Conservation (phyloP, 2,888 invertebrate species). For the Drepana falcataria region DNA sequence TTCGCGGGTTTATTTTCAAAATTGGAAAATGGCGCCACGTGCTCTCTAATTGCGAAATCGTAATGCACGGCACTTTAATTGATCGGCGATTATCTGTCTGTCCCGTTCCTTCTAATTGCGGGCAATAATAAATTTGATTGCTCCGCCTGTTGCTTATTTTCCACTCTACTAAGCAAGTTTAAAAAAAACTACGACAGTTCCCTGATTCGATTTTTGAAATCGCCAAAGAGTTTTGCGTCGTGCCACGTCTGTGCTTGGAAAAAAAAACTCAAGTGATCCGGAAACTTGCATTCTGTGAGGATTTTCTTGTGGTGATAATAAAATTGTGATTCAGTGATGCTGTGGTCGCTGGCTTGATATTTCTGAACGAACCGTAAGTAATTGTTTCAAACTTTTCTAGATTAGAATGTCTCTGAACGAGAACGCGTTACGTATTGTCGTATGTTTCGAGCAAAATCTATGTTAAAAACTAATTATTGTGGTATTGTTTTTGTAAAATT, state of each 20-base stretch:
- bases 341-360: conserved; percentile 47
- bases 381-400: conserved; percentile 4
- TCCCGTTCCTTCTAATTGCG: conserved; percentile 61
- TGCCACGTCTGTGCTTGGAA: conserved; percentile 21
- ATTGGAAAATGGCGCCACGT: conserved; percentile 64
- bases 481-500: too few relatives aligned
- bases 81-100: conserved; percentile 58
- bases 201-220: conserved; percentile 13
- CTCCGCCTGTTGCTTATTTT: conserved; percentile 28
- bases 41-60: conserved; percentile 56
- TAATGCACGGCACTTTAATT: conserved; percentile 60
- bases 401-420: not conserved
- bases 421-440: too few relatives aligned
- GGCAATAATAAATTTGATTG: conserved; percentile 47
- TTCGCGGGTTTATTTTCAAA: conserved; percentile 25
- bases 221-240: conserved; percentile 17
- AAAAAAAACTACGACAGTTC: conserved; percentile 13
- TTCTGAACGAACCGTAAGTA: conserved; percentile 56
- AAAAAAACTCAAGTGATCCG: conserved; percentile 23
- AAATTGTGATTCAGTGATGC: conserved; percentile 66
- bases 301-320: conserved; percentile 38
- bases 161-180: conserved; percentile 27
- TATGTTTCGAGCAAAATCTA: too few relatives aligned
- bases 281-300: conserved; percentile 38
- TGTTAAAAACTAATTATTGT: too few relatives aligned